Evolutionary conservation across 1,140 invertebrate species (phyloP).

Genomic region (Procambarus clarkii): DNA sequence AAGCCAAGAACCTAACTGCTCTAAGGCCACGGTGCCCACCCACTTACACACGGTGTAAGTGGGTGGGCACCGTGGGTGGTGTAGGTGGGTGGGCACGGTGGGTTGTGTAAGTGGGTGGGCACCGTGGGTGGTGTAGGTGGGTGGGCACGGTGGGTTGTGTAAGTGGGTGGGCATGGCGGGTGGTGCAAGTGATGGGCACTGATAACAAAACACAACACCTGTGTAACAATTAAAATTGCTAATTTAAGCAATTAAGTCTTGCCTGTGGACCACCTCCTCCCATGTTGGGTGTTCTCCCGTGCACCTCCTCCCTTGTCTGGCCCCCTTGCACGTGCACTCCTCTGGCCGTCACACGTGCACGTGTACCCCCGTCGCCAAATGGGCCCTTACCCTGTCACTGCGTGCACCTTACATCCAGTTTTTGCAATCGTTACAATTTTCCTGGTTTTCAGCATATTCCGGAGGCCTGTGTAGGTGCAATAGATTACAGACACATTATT

Average conservation of each 20-base stretch:
- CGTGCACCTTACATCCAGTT: not conserved
- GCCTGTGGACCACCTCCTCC: not conserved
- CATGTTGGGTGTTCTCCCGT: not conserved
- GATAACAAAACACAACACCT: too few relatives aligned
- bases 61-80: too few relatives aligned
- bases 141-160: not conserved
- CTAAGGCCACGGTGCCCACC: too few relatives aligned
- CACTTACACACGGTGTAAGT: too few relatives aligned
- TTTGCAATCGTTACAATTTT: not conserved
- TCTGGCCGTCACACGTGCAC: too few relatives aligned
- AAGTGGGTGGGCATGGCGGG: not conserved
- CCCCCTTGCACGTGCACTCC: not conserved
- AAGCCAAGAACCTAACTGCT: too few relatives aligned
- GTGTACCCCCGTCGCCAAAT: too few relatives aligned
- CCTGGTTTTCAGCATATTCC: not conserved
- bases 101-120: not conserved
- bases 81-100: not conserved
- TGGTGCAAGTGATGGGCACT: too few relatives aligned
- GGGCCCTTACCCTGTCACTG: not conserved
- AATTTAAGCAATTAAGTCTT: too few relatives aligned
- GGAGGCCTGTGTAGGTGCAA: not conserved
- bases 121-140: too few relatives aligned
- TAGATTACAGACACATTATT: too few relatives aligned
- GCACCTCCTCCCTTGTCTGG: not conserved
- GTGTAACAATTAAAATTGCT: too few relatives aligned